Conservation (phyloP, 2,797 vertebrate genomes). For the Oceanodroma leucorhoa region DNA sequence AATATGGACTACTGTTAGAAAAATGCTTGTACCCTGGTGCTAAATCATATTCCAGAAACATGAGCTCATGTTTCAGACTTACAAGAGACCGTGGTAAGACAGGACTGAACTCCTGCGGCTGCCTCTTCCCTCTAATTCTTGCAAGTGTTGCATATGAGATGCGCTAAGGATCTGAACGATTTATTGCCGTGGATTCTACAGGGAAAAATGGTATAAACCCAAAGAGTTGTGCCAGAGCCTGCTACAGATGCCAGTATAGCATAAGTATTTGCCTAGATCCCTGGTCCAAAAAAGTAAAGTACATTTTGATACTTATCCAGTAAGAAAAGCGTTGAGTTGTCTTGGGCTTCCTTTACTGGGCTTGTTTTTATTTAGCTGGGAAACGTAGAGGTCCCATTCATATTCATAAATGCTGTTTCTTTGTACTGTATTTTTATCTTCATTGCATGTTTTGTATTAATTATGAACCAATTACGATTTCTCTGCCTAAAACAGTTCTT, state of each 20-base stretch:
- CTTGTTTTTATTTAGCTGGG: neutral
- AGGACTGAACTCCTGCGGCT: neutral
- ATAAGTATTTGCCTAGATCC: neutral
- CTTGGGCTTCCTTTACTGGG: neutral
- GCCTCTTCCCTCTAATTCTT: neutral
- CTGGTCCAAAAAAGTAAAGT: neutral
- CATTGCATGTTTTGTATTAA: neutral
- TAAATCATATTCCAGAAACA: neutral
- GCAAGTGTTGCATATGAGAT: accelerated
- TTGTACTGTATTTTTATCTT: neutral
- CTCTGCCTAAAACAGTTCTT: neutral
- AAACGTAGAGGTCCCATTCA: neutral
- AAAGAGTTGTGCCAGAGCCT: neutral
- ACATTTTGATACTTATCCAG: neutral
- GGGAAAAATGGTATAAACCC: neutral
- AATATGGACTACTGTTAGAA: neutral
- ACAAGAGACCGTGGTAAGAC: neutral
- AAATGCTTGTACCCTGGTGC: neutral
- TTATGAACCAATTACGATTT: neutral
- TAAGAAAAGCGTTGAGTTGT: neutral
- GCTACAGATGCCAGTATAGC: neutral
- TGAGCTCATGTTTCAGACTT: neutral
- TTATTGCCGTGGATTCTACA: neutral
- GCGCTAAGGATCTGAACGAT: accelerated
- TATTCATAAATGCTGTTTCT: neutral